Base-by-base conservation (phyloP, 2,888 invertebrate species). In the Eutolmus rufibarbis region DNA sequence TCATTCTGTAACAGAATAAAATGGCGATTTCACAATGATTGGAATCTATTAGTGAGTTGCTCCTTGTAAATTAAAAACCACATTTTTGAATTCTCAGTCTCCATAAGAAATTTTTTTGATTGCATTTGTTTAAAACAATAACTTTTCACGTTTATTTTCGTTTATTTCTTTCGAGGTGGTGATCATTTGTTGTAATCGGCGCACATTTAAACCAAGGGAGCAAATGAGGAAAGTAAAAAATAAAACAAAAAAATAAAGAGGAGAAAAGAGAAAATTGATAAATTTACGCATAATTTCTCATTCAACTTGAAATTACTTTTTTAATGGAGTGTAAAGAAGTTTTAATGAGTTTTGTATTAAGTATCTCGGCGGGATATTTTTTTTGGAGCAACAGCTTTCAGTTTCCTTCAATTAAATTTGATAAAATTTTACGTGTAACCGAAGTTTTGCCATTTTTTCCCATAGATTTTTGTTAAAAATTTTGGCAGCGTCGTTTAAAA, bases 251-350 rank as follows among this genome's bases (percentile, higher is more conserved):
- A 34, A 46, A 86, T 76, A 51, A 51, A 51, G n/a, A 14, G 46
- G 51, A 23, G 28, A 43, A 77, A 86, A 81, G 31, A 40, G 86
- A 87, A 88, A 87, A 88, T 88, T 88, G 88, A 88, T 88, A 87
- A 87, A 86, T 87, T 86, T 86, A 78, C 86, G 86, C 79, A 87
- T 88, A 87, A 88, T 88, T 88, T 88, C 78, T 85, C 84, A 87
- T 88, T 74, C 87, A 88, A 88, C 78, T 88, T 88, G 82, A 88
- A 88, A 88, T 88, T 88, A 88, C 88, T 88, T 88, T 88, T 88
- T 88, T 88, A 88, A 88, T 88, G 88, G 88, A 87, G 84, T 86
- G 86, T 87, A 86, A 88, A 79, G 87, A 85, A 85, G 85, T 85
- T 85, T 85, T 85, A 85, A 85, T 85, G 85, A 85, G 85, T 85